Evolutionary conservation across 2,888 invertebrate genomes (phyloP), one percentile per base, ranked within the genome.

Genomic region (Agapostemon virescens): DNA sequence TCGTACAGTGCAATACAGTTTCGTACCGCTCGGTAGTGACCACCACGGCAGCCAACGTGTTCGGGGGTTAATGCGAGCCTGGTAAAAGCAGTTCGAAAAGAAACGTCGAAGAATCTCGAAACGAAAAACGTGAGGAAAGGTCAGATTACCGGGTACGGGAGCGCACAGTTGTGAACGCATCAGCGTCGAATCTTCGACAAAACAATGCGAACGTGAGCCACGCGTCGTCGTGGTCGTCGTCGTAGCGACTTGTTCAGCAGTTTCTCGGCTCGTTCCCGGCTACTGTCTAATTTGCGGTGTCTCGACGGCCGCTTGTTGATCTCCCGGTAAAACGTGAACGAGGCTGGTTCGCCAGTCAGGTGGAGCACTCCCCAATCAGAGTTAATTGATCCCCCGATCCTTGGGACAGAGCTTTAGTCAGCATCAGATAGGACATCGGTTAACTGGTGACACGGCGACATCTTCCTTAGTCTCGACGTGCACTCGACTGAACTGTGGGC

Each of bases 391-490:
- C 36, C 49, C 23, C 7, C 33, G 30, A 15, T 45, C n/a, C 69
- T 20, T 17, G 23, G 40, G 33, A 52, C 36, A 23, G 42, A 30
- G 69, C 61, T 36, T 42, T n/a, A 63, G 68, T 69, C 64, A 55
- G 45, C 42, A 20, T 23, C 58, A 20, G 23, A 45, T 36, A 11
- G 45, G n/a, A 26, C 69, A 69, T 66, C 69, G 69, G 66, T 75
- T 69, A 49, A 36, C 63, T n/a, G 38, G 26, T 30, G 26, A 13
- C 20, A 33, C 33, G 20, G 49, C 70, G 63, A 69, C 74, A 79
- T 82, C 76, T 76, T 74, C 71, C 36, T 69, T 55, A 66, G 70
- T 58, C 72, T 55, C 63, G 74, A 67, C 79, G 71, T 84, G 58
- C 64, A 72, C 72, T 74, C 69, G 82, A 70, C 74, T 79, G 72